Base-by-base conservation (phyloP, 2,888 invertebrate genomes). In the Diplolepis rosae region DNA sequence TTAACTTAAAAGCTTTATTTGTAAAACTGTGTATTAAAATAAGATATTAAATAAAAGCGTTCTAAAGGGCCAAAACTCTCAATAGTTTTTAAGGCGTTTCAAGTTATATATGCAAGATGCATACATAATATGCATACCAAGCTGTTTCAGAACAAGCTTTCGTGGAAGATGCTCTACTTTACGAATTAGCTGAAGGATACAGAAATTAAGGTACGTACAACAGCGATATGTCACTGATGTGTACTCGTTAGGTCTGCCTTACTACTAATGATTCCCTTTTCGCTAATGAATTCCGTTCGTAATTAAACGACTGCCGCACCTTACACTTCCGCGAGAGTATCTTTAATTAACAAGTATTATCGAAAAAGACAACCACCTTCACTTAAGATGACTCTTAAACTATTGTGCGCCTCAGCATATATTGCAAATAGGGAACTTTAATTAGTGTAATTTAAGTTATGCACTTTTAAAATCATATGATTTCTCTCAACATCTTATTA, bases 311-410 rank as follows among this genome's bases (percentile, higher is more conserved):
- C 80, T 75, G 50, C 50, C 50, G 71, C 74, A 72, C 73, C 50
- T 74, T 71, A 70, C 79, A 79, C 77, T 78, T 77, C 73, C 66
- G 76, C 70, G 35, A 30, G 45, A 73, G 72, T 75, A 73, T 75
- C 76, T 77, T 74, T 80, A 81, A 81, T 81, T 81, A 80, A 76
- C 74, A 77, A 74, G 80, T 80, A 80, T 81, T 81, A 81, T 61
- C 76, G 70, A 72, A 68, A 50, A 50, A 50, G 50, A 50, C 24
- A 50, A 50, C 50, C 50, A 50, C 27, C 50, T 50, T 7, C 50
- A 13, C 24, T 24, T 4, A 50, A 50, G 50, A 50, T 50, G 50
- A 24, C 50, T 50, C 50, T 13, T 24, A 50, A 50, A 50, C 24
- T 50, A 50, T 50, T 50, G 18, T n/a, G n/a, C n/a, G n/a, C 50